Evolutionary conservation across 2,113 vertebrate species (phyloP).

Genomic region (Otocyon megalotis): DNA sequence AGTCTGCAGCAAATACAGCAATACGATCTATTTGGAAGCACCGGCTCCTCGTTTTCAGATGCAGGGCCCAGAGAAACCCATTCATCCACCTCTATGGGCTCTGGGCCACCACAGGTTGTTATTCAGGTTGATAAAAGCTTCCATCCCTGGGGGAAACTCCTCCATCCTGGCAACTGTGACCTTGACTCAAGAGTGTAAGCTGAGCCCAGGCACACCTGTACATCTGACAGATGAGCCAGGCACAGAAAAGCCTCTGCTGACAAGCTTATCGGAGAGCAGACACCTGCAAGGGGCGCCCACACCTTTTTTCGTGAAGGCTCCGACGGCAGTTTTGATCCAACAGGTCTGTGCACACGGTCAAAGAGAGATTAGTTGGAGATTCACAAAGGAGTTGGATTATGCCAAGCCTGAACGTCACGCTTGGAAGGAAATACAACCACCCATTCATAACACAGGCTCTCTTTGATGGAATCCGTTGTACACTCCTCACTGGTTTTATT

Average conservation of each 20-base stretch:
- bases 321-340: conserved; percentile 13
- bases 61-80: conserved; percentile 32
- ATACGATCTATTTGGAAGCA: background rate
- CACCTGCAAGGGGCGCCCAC: conserved; percentile 71
- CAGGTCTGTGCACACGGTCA: conserved; percentile 14
- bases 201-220: conserved; percentile 78
- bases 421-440: conserved; percentile 57
- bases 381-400: conserved; percentile 61
- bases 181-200: conserved; percentile 70
- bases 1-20: background rate
- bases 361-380: conserved; percentile 32
- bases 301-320: background rate
- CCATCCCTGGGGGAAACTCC: conserved; percentile 23
- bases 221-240: conserved; percentile 64
- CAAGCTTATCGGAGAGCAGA: conserved; percentile 72
- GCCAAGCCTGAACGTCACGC: conserved; percentile 33
- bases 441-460: background rate
- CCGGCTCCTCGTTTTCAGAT: background rate
- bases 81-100: background rate
- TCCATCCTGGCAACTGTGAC: conserved; percentile 7
- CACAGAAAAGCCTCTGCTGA: conserved; percentile 68
- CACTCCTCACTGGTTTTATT: background rate
- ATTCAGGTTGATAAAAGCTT: conserved; percentile 65
- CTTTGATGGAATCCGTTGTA: background rate
- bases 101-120: background rate